These are phyloP conservation scores for Drosophila glabriapex DNA, from an alignment of 2,888 invertebrate genomes.

Conservation along the genomic window DNA sequence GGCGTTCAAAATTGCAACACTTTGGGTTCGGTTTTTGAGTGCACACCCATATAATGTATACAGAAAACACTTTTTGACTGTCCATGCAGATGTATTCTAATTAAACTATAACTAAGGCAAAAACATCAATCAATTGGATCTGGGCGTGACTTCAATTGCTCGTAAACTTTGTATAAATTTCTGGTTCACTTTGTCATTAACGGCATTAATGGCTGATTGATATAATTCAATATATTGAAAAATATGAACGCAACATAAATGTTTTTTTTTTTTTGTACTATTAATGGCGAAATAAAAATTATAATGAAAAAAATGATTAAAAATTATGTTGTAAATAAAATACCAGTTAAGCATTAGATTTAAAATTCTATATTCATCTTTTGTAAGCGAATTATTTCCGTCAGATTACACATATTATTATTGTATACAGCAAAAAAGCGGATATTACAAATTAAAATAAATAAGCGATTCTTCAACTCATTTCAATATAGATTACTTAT, in stretches of 20 bases:
- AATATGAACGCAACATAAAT: not conserved
- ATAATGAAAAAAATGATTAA: no score
- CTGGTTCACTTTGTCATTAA: not conserved
- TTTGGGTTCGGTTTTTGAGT: slow-evolving; percentile 25
- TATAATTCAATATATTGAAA: not conserved
- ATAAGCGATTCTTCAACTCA: not conserved
- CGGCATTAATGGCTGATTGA: not conserved
- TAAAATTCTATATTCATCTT: not conserved
- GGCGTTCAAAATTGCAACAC: slow-evolving; percentile 62
- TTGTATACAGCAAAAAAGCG: not conserved
- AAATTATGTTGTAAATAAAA: not conserved
- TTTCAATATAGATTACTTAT: not conserved
- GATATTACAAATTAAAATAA: not conserved
- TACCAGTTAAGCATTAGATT: not conserved
- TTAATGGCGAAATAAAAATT: no score
- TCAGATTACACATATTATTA: not conserved
- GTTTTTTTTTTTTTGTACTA: not conserved
- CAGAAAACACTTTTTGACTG: not conserved
- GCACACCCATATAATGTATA: slow-evolving; percentile 42
- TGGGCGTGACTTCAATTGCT: slow-evolving; percentile 38
- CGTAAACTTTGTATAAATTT: not conserved
- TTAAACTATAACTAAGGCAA: slow-evolving; percentile 11
- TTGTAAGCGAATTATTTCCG: not conserved
- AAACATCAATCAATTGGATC: slow-evolving; percentile 30
- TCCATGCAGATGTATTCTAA: slow-evolving; percentile 21